phyloP scores from a whole-genome alignment of 1,140 invertebrate species.

The Dolichoris vasculosae region DNA sequence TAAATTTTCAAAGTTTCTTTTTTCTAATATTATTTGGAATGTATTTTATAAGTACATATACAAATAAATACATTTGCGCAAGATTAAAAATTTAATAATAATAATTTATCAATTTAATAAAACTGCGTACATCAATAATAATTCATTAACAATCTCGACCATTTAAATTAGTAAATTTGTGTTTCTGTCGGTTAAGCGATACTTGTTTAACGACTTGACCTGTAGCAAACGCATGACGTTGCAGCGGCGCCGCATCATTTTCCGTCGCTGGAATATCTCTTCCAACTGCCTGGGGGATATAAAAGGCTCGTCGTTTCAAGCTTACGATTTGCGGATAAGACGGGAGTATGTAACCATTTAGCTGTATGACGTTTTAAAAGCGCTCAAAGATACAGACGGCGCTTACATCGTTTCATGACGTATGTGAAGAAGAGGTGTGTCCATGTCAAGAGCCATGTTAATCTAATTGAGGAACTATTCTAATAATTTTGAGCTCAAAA shows the following conservation, averaged over 20 bases:
- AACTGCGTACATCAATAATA: too few relatives aligned
- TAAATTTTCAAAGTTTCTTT: too few relatives aligned
- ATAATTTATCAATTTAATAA: too few relatives aligned
- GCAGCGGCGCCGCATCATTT: neutral
- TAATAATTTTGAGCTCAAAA: neutral
- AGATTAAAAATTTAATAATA: too few relatives aligned
- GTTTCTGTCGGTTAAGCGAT: too few relatives aligned
- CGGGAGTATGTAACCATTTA: slow-evolving; percentile 17
- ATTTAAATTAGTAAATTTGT: neutral
- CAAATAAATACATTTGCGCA: too few relatives aligned
- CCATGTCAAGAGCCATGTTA: slow-evolving; percentile 19
- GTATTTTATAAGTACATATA: too few relatives aligned
- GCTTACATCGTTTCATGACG: slow-evolving; percentile 49
- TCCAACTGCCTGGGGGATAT: neutral
- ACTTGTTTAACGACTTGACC: neutral
- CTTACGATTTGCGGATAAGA: slow-evolving; percentile 29
- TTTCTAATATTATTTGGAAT: too few relatives aligned
- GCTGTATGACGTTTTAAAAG: slow-evolving; percentile 38
- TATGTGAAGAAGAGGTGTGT: slow-evolving; percentile 52
- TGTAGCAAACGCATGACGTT: too few relatives aligned
- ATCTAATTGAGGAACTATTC: neutral
- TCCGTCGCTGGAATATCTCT: neutral
- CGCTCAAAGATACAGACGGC: slow-evolving; percentile 44
- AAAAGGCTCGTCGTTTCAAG: neutral
- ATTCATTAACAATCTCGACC: neutral